phyloP scores from a whole-genome alignment of 2,113 vertebrate species.

The Triplophysa siluroides region DNA sequence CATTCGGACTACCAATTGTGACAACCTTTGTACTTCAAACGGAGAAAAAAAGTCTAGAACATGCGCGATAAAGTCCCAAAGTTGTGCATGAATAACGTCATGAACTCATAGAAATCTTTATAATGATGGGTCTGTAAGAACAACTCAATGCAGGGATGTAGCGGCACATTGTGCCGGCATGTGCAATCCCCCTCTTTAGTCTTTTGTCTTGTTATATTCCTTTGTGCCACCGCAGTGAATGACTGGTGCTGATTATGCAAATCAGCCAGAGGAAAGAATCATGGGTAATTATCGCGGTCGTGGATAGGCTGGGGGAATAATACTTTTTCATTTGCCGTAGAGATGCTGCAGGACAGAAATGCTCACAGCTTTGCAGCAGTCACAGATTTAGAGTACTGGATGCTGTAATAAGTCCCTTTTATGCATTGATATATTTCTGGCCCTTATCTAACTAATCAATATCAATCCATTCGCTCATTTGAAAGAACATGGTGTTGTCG shows the following conservation, averaged over 20 bases:
- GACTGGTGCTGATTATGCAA: conserved; percentile 79
- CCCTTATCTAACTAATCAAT: neutral
- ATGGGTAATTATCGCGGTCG: conserved; percentile 77
- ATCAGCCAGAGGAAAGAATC: conserved; percentile 71
- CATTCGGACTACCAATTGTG: conserved; percentile 12
- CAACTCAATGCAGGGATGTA: conserved; percentile 33
- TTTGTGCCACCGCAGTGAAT: conserved; percentile 76
- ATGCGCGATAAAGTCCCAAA: neutral
- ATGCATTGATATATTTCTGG: neutral
- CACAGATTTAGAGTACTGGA: conserved; percentile 7
- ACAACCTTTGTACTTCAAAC: neutral
- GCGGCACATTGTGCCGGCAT: conserved; percentile 50
- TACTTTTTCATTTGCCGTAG: conserved; percentile 62
- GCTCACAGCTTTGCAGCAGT: conserved; percentile 7
- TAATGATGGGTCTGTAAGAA: neutral
- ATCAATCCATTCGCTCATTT: neutral
- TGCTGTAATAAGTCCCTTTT: conserved; percentile 22
- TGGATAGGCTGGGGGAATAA: conserved; percentile 66
- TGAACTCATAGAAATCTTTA: conserved; percentile 19
- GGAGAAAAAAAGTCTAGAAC: neutral
- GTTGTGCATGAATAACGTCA: conserved; percentile 1
- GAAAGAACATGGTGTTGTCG: neutral
- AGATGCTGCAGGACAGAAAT: conserved; percentile 55
- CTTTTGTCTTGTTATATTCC: conserved; percentile 76
- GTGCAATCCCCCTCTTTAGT: conserved; percentile 72